Percentiles rank a stretch among this genome's conserved stretches.
Evolutionary conservation across 2,888 invertebrate species (phyloP).

Genomic region (Silvanus unidentatus): DNA sequence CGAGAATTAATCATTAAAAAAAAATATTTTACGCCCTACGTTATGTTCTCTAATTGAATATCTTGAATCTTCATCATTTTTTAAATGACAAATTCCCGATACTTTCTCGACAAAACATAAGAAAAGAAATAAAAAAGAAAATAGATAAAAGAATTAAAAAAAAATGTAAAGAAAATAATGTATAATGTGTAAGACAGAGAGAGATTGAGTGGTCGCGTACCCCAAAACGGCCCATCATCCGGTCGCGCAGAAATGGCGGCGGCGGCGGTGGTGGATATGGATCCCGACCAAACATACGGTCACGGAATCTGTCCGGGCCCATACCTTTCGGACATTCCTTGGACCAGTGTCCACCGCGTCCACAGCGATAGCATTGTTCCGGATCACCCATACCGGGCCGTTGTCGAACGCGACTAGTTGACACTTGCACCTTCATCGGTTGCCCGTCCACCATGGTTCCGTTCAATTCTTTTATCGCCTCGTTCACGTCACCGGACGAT

Average conservation of each 20-base stretch:
- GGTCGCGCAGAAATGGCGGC: slow-evolving; percentile 84
- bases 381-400: slow-evolving; percentile 96
- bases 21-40: no score
- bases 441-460: slow-evolving; percentile 88
- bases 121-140: slow-evolving; percentile 1
- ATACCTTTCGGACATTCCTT: slow-evolving; percentile 83
- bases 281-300: slow-evolving; percentile 82
- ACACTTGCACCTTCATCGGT: slow-evolving; percentile 89
- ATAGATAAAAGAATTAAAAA: not conserved
- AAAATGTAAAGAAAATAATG: no score
- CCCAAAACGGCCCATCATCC: slow-evolving; percentile 87
- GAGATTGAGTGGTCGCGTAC: slow-evolving; percentile 50
- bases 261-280: slow-evolving; percentile 88
- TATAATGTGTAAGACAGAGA: no score
- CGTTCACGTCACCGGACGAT: slow-evolving; percentile 82
- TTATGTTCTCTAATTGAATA: no score
- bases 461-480: slow-evolving; percentile 88
- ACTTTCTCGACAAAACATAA: no score
- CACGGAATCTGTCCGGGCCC: slow-evolving; percentile 79
- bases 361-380: slow-evolving; percentile 92
- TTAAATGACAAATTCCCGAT: no score
- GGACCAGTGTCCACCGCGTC: slow-evolving; percentile 93
- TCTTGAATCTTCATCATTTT: no score
- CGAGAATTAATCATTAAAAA: no score
- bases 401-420: slow-evolving; percentile 88